Base-by-base conservation (phyloP, 2,888 invertebrate species). In the Eumerus sabulonum region DNA sequence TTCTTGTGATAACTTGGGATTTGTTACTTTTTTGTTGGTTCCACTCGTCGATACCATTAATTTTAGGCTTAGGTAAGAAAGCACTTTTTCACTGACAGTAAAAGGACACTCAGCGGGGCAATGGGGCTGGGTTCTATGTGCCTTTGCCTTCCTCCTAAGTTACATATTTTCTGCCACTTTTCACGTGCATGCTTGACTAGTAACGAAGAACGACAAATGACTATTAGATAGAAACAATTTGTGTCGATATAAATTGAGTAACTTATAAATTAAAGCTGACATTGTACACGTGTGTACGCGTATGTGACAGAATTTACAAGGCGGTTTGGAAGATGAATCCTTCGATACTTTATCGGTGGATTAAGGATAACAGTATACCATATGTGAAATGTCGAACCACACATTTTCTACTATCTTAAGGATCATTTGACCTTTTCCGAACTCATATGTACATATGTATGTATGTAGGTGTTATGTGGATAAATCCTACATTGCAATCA, bases 121-220 rank as follows among this genome's bases (percentile, higher is more conserved):
- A 12, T 59, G 42, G 13, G 27, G 18, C 27, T 35, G n/a, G 27
- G 14, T 47, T 40, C 42, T 50, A 70, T 73, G 42, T 47, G 11
- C 44, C 7, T 14, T 27, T 36, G 16, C 17, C 18, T 54, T n/a
- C 14, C 17, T 27, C 36, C 19, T 36, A 18, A 13, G 54, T 56
- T 48, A 27, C 54, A 16, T 17, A 7, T 27, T 7, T 40, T 42
- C 13, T 38, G n/a, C 53, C 63, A 19, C 16, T 50, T 67, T 27
- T 7, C 12, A 40, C 67, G 62, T 72, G 59, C 62, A 57, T 63
- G 51, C 63, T 67, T 17, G 51, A 38, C 62, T 77, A 72, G 67
- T 67, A 77, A 73, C 72, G 67, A 73, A 77, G 73, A 67, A 67
- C 73, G 73, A 77, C 67, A 77, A 77, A 77, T 77, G 62, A 73